Conservation (phyloP, 1,140 invertebrate genomes). For the Microplitis mediator region DNA sequence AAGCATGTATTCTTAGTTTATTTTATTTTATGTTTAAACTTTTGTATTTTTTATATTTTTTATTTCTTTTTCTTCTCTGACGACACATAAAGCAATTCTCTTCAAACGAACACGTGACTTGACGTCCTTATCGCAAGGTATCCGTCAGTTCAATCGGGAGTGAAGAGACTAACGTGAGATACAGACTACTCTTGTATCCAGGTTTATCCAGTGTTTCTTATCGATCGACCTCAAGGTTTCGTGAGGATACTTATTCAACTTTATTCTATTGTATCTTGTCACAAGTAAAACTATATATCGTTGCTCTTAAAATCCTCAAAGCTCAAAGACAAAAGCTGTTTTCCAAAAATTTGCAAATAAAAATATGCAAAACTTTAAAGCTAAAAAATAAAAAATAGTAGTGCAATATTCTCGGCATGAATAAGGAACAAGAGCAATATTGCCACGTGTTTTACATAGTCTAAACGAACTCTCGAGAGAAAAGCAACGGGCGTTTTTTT, state of each 20-base stretch:
- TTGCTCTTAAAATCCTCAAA: too few species aligned
- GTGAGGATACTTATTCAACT: neutral
- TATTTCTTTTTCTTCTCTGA: neutral
- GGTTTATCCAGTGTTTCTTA: neutral
- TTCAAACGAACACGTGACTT: conserved; percentile 1
- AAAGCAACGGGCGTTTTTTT: neutral
- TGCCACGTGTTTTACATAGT: neutral
- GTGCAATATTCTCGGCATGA: neutral
- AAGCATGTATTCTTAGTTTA: neutral
- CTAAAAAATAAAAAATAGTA: neutral
- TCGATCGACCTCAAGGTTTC: neutral
- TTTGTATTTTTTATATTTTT: neutral
- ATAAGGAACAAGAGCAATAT: neutral
- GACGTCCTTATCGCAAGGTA: conserved; percentile 1
- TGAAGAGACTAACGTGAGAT: conserved; percentile 4
- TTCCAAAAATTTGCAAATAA: too few species aligned
- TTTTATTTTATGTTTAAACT: too few species aligned
- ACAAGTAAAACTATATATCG: neutral
- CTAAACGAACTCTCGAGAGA: neutral
- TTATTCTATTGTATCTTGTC: neutral
- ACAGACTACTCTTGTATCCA: neutral
- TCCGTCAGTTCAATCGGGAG: conserved; percentile 3
- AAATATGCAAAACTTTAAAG: neutral
- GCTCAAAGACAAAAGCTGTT: too few species aligned
- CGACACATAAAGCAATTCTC: conserved; percentile 1